Percentiles rank a stretch among this genome's conserved stretches.
phyloP scores from a whole-genome alignment of 2,797 vertebrate species.

The Artibeus jamaicensis region DNA sequence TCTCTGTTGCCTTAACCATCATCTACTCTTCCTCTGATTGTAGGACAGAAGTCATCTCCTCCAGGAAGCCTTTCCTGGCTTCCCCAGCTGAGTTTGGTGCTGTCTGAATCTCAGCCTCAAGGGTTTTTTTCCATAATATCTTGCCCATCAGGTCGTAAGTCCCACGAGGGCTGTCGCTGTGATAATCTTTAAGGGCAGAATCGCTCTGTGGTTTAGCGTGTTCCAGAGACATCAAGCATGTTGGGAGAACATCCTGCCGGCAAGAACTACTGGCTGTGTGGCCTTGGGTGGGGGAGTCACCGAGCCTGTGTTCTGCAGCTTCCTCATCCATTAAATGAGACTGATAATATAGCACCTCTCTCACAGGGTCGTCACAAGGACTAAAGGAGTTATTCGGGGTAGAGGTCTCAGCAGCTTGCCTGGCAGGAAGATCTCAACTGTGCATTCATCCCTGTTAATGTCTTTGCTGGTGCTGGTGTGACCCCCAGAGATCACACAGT shows the following conservation, averaged over 20 bases:
- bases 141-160: neutral
- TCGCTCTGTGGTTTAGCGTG: neutral
- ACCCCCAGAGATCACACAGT: accelerated
- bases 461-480: accelerated
- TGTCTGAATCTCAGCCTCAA: neutral
- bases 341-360: neutral
- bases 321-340: neutral
- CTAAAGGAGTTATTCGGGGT: neutral
- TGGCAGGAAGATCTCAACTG: neutral
- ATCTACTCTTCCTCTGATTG: neutral
- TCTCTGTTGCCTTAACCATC: neutral
- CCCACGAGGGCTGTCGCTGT: accelerated
- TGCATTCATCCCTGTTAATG: accelerated
- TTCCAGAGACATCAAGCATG: accelerated
- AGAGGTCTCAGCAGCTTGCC: neutral
- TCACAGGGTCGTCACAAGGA: neutral
- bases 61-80: neutral
- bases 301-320: neutral
- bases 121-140: accelerated
- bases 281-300: neutral
- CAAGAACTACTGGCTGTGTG: neutral
- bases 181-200: neutral
- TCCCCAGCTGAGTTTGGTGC: accelerated
- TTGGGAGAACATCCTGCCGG: neutral
- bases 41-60: neutral